A percentile compares a stretch with the other conserved stretches of the same genome.
phyloP scores from a whole-genome alignment of 2,888 invertebrate species.

The Rhimphoctona megacephalus region DNA sequence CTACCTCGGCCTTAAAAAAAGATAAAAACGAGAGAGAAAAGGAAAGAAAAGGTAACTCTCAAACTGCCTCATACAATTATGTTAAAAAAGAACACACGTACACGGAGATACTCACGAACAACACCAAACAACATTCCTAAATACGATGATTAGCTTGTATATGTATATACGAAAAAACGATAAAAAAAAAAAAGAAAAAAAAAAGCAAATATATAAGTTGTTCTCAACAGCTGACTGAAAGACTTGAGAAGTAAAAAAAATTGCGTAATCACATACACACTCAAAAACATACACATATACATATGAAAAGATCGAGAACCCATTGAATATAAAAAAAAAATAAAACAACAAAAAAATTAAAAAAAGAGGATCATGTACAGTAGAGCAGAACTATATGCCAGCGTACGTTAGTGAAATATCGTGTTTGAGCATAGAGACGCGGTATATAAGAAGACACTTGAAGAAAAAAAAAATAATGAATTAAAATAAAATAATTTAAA shows the following conservation, averaged over 20 bases:
- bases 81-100: slow-evolving; percentile 31
- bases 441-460: slow-evolving; percentile 48
- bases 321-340: slow-evolving; percentile 20
- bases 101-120: slow-evolving; percentile 34
- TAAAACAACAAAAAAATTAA: not conserved
- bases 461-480: not conserved
- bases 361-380: slow-evolving; percentile 51
- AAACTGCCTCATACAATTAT: slow-evolving; percentile 69
- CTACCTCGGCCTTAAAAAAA: slow-evolving; percentile 69
- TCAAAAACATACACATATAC: slow-evolving; percentile 14
- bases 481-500: not conserved
- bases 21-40: not conserved
- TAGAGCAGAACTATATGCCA: slow-evolving; percentile 58
- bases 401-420: slow-evolving; percentile 51
- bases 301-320: slow-evolving; percentile 44
- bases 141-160: slow-evolving; percentile 68
- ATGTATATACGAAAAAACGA: slow-evolving; percentile 36
- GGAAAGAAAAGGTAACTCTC: slow-evolving; percentile 54
- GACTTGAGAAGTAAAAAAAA: slow-evolving; percentile 56
- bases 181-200: slow-evolving; percentile 21
- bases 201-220: slow-evolving; percentile 52
- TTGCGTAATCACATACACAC: slow-evolving; percentile 49
- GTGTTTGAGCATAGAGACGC: slow-evolving; percentile 58
- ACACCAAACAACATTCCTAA: slow-evolving; percentile 68
- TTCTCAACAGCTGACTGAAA: slow-evolving; percentile 64